Evolutionary conservation across 1,140 invertebrate genomes (phyloP).

Genomic region (Eueides isabella): DNA sequence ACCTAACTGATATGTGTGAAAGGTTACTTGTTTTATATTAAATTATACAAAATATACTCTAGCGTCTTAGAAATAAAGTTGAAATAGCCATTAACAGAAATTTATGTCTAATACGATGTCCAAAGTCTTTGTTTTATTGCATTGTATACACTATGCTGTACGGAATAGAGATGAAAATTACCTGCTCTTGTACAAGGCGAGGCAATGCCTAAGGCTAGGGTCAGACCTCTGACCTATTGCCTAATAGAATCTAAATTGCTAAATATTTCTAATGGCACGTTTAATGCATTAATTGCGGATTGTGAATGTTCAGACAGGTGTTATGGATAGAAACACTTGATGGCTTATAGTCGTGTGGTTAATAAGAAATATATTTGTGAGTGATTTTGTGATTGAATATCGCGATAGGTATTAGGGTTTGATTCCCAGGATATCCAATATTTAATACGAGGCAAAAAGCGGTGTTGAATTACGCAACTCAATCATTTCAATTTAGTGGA

Average conservation of each 20-base stretch:
- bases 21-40: slow-evolving; percentile 23
- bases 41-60: slow-evolving; percentile 12
- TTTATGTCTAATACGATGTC: slow-evolving; percentile 24
- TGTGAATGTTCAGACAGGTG: slow-evolving; percentile 38
- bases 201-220: slow-evolving; percentile 29
- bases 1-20: slow-evolving; percentile 27
- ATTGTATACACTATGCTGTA: slow-evolving; percentile 21
- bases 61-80: neutral
- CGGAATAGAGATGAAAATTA: slow-evolving; percentile 19
- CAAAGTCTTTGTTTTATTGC: neutral
- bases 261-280: slow-evolving; percentile 41
- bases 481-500: too few species aligned
- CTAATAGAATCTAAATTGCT: slow-evolving; percentile 44
- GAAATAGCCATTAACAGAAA: neutral
- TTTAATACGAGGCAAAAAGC: too few species aligned
- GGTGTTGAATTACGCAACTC: too few species aligned
- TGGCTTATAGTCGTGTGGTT: neutral
- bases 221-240: slow-evolving; percentile 44
- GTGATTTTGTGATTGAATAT: too few species aligned
- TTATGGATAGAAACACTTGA: slow-evolving; percentile 13
- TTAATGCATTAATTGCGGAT: slow-evolving; percentile 38
- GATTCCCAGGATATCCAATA: too few species aligned
- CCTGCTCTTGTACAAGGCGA: slow-evolving; percentile 8
- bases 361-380: neutral
- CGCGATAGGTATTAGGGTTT: neutral